Evolutionary conservation across 1,140 invertebrate species (phyloP), one percentile per base, ranked within the genome.

Genomic region (Brachionus manjavacas): DNA sequence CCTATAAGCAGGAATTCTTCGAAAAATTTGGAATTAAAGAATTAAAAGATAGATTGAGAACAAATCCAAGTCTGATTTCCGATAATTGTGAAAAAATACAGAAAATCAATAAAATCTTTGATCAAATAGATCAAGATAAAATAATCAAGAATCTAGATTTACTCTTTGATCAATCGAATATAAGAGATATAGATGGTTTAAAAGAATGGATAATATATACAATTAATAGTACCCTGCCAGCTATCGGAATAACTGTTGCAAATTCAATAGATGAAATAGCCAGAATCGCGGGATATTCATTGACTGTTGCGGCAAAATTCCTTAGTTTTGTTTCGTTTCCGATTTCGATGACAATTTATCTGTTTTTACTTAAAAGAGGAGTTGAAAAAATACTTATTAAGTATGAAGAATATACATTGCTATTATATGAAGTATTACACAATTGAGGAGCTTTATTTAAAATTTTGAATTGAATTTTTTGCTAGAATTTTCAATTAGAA

Each of bases 1-100:
- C 28, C 11, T 72, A 6, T 43, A 72, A 72, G 8, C 28, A 41
- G 1, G 68, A 72, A 72, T 72, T 72, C 11, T 72, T 72, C 11
- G 68, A 72, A 72, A 72, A 72, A 72, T 72, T 72, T 20, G 68
- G 68, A 39, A 35, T 72, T 16, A 72, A 72, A 72, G 14, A 35
- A 41, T 39, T 43, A 20, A 72, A 41, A 20, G 68, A 72, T 39
- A 72, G 1, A 0, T 6, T 72, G 16, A 1, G 35, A 7, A 35
- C 2, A 43, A 9, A 41, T 41, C 14, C 31, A 72, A 39, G 0
- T 16, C 7, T 20, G 35, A 41, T 72, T 39, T 72, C 68, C 2
- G 39, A 70, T 28, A 28, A 72, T 72, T n/a, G 1, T 39, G n/a
- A 72, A 20, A 72, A 72, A 72, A 41, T 41, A 39, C 28, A 41